Conservation (phyloP, 2,888 invertebrate species). For the Iselma pallidipennis region DNA sequence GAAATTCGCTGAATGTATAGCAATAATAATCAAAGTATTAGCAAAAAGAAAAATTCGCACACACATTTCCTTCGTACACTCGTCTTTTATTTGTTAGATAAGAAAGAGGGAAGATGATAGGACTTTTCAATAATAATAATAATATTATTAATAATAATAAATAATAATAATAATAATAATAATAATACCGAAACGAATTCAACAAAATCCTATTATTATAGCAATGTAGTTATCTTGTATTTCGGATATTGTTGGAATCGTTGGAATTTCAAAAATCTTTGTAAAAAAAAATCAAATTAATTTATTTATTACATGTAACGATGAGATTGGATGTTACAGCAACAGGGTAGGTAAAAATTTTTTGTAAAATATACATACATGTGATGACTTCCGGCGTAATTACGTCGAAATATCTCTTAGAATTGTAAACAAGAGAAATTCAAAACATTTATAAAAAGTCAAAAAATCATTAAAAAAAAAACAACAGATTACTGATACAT, state of each 20-base stretch:
- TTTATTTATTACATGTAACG: constrained; percentile 11
- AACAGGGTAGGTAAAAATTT: constrained; percentile 36
- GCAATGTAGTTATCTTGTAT: not conserved
- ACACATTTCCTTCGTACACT: constrained; percentile 14
- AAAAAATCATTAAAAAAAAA: not conserved
- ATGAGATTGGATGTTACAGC: constrained; percentile 17
- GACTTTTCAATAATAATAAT: not conserved
- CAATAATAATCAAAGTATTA: constrained; percentile 25
- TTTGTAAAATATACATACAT: constrained; percentile 20
- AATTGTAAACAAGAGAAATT: constrained; percentile 9
- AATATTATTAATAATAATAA: not conserved
- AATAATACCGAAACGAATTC: not conserved
- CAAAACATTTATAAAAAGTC: constrained; percentile 24
- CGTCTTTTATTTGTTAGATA: constrained; percentile 1
- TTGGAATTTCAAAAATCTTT: constrained; percentile 7
- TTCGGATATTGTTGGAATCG: not conserved
- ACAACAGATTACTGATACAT: not conserved
- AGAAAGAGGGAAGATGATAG: not conserved
- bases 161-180: not conserved
- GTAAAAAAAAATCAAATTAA: constrained; percentile 13
- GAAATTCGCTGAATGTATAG: constrained; percentile 21
- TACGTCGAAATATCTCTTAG: constrained; percentile 26
- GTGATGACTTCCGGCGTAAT: constrained; percentile 18
- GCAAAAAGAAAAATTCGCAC: constrained; percentile 6
- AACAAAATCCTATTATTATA: constrained; percentile 10